phyloP scores from a whole-genome alignment of 1,140 invertebrate genomes.

The Steinernema feltiae region DNA sequence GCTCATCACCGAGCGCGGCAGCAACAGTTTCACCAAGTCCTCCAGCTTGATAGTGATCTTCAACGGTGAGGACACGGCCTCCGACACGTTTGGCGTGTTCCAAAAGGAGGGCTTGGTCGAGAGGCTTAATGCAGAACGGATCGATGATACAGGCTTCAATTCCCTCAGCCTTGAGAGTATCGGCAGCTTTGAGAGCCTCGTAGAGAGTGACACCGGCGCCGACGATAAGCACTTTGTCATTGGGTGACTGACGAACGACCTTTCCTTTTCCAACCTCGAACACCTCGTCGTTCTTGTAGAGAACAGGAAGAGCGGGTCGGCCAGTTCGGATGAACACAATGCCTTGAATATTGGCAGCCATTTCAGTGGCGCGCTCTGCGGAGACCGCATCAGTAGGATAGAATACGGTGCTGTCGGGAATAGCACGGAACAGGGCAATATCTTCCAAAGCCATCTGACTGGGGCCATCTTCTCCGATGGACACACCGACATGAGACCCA shows the following conservation, averaged over 20 bases:
- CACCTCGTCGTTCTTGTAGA: conserved; percentile 79
- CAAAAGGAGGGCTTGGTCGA: conserved; percentile 74
- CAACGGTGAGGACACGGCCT: conserved; percentile 80
- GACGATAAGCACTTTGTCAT: conserved; percentile 76
- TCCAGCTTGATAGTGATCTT: conserved; percentile 92
- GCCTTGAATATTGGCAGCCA: conserved; percentile 89
- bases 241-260: conserved; percentile 67
- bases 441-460: conserved; percentile 99
- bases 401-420: conserved; percentile 87
- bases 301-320: conserved; percentile 76
- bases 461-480: conserved; percentile 66
- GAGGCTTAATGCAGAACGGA: conserved; percentile 71
- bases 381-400: conserved; percentile 94
- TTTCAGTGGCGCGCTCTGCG: conserved; percentile 81
- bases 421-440: conserved; percentile 83
- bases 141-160: conserved; percentile 51
- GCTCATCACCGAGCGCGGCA: conserved; percentile 69
- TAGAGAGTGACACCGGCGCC: conserved; percentile 86
- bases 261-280: conserved; percentile 69
- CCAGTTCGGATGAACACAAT: conserved; percentile 93
- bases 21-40: conserved; percentile 90
- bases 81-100: conserved; percentile 72
- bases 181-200: conserved; percentile 79
- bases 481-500: conserved; percentile 88
- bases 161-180: conserved; percentile 68